phyloP scores from a whole-genome alignment of 1,140 invertebrate genomes.

The Stenopsyche tienmushanensis region DNA sequence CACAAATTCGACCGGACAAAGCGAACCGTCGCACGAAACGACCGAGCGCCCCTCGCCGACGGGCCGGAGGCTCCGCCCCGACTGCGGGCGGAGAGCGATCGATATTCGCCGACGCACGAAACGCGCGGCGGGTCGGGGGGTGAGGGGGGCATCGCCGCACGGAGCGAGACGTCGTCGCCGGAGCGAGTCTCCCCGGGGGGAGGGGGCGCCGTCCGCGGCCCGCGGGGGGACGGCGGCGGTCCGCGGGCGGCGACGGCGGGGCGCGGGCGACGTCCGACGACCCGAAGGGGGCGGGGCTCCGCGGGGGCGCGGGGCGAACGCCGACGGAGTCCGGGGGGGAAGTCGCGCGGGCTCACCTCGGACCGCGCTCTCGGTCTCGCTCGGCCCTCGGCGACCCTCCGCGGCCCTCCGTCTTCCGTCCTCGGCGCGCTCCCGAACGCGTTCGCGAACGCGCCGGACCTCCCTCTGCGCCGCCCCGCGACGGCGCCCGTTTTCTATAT shows the following conservation, averaged over 20 bases:
- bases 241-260: neutral
- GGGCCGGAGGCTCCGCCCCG: too few species aligned
- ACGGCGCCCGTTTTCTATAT: too few species aligned
- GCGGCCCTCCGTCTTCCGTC: neutral
- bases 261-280: neutral
- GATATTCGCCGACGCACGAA: too few species aligned
- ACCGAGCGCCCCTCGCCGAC: too few species aligned
- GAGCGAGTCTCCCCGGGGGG: neutral
- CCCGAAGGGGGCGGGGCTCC: neutral
- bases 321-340: neutral
- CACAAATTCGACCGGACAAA: too few species aligned
- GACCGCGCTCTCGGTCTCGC: too few species aligned
- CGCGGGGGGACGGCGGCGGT: neutral
- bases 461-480: neutral
- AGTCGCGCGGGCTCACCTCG: neutral
- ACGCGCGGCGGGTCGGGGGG: neutral
- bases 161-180: neutral
- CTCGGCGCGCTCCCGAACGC: neutral
- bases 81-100: too few species aligned
- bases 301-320: too few species aligned
- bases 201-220: constrained; percentile 2
- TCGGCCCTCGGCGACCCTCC: neutral
- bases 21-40: too few species aligned
- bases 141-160: neutral
- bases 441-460: neutral